Conservation (phyloP, 2,113 vertebrate species). For the Perca fluviatilis region DNA sequence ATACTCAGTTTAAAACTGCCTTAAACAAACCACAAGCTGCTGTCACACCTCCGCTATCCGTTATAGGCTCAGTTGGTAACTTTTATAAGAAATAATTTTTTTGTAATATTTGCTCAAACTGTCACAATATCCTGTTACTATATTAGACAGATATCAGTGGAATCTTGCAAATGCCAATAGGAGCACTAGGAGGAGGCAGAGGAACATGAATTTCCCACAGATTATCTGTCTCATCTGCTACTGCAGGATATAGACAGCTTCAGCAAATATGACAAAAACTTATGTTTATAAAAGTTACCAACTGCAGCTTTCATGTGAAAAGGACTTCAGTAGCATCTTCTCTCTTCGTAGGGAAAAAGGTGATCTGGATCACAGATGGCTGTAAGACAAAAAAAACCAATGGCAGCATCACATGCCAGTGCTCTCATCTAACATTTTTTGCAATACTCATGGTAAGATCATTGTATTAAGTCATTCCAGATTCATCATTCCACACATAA, state of each 20-base stretch:
- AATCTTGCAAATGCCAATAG: no score
- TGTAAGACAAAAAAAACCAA: conserved; percentile 35
- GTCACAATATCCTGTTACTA: no score
- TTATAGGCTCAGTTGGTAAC: no score
- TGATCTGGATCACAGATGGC: conserved; percentile 60
- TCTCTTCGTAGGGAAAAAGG: conserved; percentile 15
- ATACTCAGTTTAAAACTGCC: background rate
- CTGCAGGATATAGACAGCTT: no score
- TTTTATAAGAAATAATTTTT: no score
- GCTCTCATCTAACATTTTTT: conserved; percentile 77
- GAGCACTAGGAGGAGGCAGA: no score
- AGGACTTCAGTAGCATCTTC: background rate
- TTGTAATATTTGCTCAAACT: no score
- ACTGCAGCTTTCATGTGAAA: background rate
- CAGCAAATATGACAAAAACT: no score
- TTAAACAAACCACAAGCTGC: background rate
- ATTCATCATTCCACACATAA: background rate
- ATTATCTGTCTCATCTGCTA: no score
- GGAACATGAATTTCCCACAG: no score
- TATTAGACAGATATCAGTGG: no score
- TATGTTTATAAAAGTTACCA: no score
- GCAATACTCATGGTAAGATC: conserved; percentile 70
- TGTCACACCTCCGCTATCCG: background rate
- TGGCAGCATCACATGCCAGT: conserved; percentile 47
- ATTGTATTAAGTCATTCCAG: background rate